Base-by-base conservation (phyloP, 2,113 vertebrate species). In the Gasterosteus aculeatus region DNA sequence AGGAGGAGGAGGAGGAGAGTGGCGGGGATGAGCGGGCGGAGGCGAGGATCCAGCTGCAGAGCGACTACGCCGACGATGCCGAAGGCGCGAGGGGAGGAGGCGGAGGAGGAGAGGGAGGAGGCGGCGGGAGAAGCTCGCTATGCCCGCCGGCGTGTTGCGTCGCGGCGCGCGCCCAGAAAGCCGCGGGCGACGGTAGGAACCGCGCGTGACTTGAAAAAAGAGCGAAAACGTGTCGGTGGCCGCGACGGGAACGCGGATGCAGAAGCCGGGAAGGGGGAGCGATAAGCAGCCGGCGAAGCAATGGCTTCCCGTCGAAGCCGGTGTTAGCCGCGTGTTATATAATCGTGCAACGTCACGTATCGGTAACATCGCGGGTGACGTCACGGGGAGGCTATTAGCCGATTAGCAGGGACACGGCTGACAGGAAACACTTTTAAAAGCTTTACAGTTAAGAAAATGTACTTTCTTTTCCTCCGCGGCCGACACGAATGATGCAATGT, bases 141-240 rank as follows among this genome's bases (percentile, higher is more conserved):
- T 92, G 88, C 39, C 81, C 73, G 10, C 75, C 66, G 73, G 22
- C 63, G 77, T 73, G 54, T 38, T 88, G 85, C 78, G 69, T 85
- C 80, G 67, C 15, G 61, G 75, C 70, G 54, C 87, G 26, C 9
- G 14, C 8, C 73, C 15, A 5, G 71, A 56, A 46, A 46, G 18
- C 26, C 69, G 62, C 75, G 14, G 39, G 2, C 22, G 66, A 74
- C 84, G 90, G 90, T 91, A 85, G 22, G 62, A 71, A 0, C 18
- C 68, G 38, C n/a, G 19, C 72, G 59, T 73, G 64, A 6, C 5
- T 38, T 38, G 7, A 5, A 38, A 38, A 38, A 7, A 7, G 1
- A 38, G 6, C 22, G 22, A 26, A 26, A 26, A 26, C 22, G 22
- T 56, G 9, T 49, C 29, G 1, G 0, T 29, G 12, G 41, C 15